Conservation (phyloP, 2,888 invertebrate genomes). For the Phortica okadai region DNA sequence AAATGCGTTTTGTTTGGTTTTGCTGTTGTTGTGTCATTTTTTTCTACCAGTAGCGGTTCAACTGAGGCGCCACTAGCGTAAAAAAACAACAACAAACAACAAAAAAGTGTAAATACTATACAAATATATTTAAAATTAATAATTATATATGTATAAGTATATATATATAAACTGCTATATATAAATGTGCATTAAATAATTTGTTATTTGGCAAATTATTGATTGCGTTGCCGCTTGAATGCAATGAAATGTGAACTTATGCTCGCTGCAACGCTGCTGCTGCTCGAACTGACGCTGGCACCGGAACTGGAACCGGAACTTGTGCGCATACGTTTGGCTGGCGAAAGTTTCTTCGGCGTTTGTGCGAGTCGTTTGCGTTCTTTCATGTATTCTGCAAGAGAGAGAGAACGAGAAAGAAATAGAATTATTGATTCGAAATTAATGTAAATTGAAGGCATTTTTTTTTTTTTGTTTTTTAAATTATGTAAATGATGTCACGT, state of each 20-base stretch:
- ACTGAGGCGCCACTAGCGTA: neutral
- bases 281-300: conserved; percentile 44
- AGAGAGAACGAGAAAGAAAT: conserved; percentile 16
- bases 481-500: neutral
- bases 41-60: neutral
- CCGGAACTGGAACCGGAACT: conserved; percentile 53
- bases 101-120: conserved; percentile 4
- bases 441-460: conserved; percentile 6
- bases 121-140: conserved; percentile 27
- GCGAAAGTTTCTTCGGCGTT: conserved; percentile 75
- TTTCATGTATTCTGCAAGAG: conserved; percentile 76
- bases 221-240: conserved; percentile 58
- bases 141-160: conserved; percentile 36
- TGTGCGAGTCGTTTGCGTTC: conserved; percentile 76
- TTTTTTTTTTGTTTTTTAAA: neutral
- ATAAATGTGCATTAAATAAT: conserved; percentile 39
- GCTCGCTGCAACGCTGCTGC: conserved; percentile 51
- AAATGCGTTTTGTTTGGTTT: conserved; percentile 37
- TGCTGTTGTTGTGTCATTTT: too few relatives aligned
- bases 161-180: conserved; percentile 29
- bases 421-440: conserved; percentile 26
- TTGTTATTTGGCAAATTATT: conserved; percentile 37
- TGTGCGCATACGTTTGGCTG: conserved; percentile 74
- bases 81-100: conserved; percentile 34
- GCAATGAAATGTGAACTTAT: conserved; percentile 56